Conservation (phyloP, 1,140 invertebrate genomes). For the Papilio aristodemus region DNA sequence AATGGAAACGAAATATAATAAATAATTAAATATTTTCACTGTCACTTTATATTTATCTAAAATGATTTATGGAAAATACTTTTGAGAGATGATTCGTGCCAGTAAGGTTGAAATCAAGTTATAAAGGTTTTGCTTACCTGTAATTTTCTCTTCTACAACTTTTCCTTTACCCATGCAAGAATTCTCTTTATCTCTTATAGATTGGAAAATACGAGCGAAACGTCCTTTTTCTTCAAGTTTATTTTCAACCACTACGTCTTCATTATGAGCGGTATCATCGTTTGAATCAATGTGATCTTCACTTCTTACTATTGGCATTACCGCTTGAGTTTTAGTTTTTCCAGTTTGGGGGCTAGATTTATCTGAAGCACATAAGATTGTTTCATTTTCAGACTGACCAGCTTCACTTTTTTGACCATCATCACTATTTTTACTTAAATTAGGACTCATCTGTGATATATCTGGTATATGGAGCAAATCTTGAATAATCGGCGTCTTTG, state of each 20-base stretch:
- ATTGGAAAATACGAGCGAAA: constrained; percentile 71
- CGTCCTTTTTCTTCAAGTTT: constrained; percentile 71
- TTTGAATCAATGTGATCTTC: constrained; percentile 68
- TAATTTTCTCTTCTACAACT: constrained; percentile 70
- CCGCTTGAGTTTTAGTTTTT: constrained; percentile 75
- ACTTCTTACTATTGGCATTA: constrained; percentile 73
- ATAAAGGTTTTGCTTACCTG: constrained; percentile 46
- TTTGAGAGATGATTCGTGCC: no score
- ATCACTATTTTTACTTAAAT: constrained; percentile 71
- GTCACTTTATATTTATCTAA: no score
- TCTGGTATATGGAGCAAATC: constrained; percentile 70
- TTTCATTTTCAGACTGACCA: constrained; percentile 76
- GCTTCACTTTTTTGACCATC: constrained; percentile 71
- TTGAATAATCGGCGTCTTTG: constrained; percentile 66
- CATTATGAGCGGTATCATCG: constrained; percentile 47
- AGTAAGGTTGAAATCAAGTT: no score
- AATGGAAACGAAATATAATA: no score
- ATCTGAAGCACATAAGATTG: constrained; percentile 73
- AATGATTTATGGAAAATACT: no score
- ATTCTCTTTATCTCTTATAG: constrained; percentile 71
- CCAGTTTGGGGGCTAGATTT: constrained; percentile 71
- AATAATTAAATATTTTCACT: no score
- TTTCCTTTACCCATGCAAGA: constrained; percentile 77
- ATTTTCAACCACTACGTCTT: constrained; percentile 64
- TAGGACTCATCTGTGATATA: constrained; percentile 69